phyloP scores from a whole-genome alignment of 1,140 invertebrate species.

The Argopecten irradians region DNA sequence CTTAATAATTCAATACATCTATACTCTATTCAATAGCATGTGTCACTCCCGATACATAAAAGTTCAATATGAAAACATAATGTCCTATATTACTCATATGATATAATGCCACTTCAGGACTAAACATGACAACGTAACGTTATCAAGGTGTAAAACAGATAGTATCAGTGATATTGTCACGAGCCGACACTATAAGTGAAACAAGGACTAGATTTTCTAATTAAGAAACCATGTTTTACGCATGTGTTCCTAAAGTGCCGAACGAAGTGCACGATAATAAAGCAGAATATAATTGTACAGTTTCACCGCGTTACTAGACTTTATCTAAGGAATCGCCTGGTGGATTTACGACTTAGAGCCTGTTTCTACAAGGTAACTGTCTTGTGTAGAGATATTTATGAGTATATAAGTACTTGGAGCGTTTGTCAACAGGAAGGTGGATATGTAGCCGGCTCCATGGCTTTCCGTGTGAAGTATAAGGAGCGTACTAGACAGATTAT shows the following conservation, averaged over 20 bases:
- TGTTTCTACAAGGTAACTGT: background rate
- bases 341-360: background rate
- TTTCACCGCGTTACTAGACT: background rate
- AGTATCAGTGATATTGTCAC: background rate
- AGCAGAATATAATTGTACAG: background rate
- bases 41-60: too few relatives aligned
- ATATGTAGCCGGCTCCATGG: background rate
- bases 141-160: background rate
- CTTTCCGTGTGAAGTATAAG: background rate
- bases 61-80: too few relatives aligned
- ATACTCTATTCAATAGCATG: too few relatives aligned
- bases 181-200: background rate
- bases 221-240: background rate
- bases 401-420: background rate
- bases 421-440: background rate
- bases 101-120: background rate
- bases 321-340: background rate
- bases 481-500: background rate
- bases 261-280: background rate
- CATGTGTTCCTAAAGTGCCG: background rate
- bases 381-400: background rate
- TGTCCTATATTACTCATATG: background rate
- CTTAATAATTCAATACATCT: too few relatives aligned
- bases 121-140: background rate
- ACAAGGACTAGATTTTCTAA: background rate